Evolutionary conservation across 1,140 invertebrate genomes (phyloP).

Genomic region (Paraescarpia echinospica): DNA sequence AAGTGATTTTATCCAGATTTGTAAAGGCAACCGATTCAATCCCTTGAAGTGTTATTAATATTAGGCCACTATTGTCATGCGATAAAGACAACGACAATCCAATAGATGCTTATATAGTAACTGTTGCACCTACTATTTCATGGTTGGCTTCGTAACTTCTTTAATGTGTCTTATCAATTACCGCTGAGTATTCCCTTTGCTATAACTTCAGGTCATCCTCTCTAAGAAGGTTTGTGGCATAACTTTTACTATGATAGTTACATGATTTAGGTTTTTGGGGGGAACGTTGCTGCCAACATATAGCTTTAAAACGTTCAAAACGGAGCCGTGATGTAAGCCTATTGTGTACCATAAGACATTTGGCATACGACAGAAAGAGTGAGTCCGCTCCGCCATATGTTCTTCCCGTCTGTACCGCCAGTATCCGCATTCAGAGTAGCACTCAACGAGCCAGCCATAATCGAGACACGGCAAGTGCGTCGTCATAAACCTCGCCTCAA

Average conservation of each 20-base stretch:
- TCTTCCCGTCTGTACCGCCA: neutral
- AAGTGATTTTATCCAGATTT: too few species aligned
- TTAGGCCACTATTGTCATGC: too few species aligned
- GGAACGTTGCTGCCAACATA: neutral
- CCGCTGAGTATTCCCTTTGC: neutral
- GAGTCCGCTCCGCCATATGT: neutral
- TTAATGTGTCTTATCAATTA: neutral
- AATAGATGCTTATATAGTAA: too few species aligned
- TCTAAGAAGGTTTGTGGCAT: neutral
- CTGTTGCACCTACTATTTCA: too few species aligned
- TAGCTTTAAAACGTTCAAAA: neutral
- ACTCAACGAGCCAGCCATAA: neutral
- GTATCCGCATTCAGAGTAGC: neutral
- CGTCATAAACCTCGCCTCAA: neutral
- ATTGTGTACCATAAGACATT: neutral
- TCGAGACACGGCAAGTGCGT: neutral
- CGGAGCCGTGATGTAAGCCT: neutral
- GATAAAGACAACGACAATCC: too few species aligned
- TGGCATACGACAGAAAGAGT: neutral
- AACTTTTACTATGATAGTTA: neutral
- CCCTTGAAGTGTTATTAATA: too few species aligned
- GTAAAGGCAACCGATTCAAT: too few species aligned
- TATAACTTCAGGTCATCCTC: neutral
- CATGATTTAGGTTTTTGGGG: neutral
- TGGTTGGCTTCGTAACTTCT: neutral